Conservation (phyloP, 2,888 invertebrate species). For the Philopedon plagiatum region DNA sequence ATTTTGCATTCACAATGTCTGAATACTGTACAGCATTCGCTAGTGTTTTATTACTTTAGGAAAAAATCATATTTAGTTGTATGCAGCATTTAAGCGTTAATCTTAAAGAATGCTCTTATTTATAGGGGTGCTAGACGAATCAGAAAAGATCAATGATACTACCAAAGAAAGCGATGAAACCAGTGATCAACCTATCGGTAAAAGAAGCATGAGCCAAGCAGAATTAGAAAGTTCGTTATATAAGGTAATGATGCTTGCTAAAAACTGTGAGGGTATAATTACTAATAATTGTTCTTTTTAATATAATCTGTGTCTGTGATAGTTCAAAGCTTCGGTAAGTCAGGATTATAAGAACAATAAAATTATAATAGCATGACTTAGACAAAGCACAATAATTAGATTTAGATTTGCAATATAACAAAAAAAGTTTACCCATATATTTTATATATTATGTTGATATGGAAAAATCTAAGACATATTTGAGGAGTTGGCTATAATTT, state of each 20-base stretch:
- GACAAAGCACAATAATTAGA: constrained; percentile 6
- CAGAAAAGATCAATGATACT: neutral
- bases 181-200: constrained; percentile 54
- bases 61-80: too few relatives aligned
- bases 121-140: constrained; percentile 17
- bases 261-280: neutral
- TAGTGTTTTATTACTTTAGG: too few relatives aligned
- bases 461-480: too few relatives aligned
- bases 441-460: too few relatives aligned
- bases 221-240: constrained; percentile 90
- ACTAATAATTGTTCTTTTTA: constrained; percentile 5
- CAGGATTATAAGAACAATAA: neutral
- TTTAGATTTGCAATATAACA: neutral
- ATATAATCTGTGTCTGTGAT: constrained; percentile 1
- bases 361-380: constrained; percentile 16
- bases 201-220: constrained; percentile 83
- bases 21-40: too few relatives aligned
- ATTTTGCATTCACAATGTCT: too few relatives aligned
- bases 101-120: too few relatives aligned
- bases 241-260: constrained; percentile 74
- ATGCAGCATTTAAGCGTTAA: too few relatives aligned
- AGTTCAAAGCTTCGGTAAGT: constrained; percentile 15
- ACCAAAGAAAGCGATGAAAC: constrained; percentile 9
- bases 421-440: too few relatives aligned
- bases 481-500: too few relatives aligned